Conservation (phyloP, 1,140 invertebrate genomes). For the Hermetia illucens region DNA sequence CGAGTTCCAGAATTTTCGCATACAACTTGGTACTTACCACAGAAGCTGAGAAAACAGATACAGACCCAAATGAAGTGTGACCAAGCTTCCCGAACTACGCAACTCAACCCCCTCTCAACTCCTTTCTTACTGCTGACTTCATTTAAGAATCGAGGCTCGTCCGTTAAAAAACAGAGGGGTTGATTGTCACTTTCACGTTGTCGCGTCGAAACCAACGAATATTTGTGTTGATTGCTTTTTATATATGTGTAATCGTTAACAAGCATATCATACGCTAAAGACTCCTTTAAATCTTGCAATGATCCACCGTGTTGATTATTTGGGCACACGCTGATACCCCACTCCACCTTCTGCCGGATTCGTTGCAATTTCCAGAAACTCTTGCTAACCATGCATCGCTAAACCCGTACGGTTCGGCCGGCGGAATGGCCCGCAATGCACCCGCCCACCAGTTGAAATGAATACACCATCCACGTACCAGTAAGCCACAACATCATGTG, state of each 20-base stretch:
- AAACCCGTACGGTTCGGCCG: too few species aligned
- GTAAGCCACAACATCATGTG: too few species aligned
- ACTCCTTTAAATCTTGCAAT: constrained; percentile 27
- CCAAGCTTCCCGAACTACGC: too few species aligned
- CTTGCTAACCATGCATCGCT: too few species aligned
- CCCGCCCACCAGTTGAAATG: too few species aligned
- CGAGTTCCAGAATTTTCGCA: too few species aligned
- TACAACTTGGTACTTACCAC: too few species aligned
- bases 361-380: too few species aligned
- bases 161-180: constrained; percentile 26
- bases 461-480: too few species aligned
- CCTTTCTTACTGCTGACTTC: not conserved
- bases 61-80: too few species aligned
- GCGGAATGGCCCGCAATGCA: too few species aligned
- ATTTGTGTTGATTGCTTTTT: constrained; percentile 14
- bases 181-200: constrained; percentile 50
- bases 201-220: constrained; percentile 37
- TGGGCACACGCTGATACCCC: constrained; percentile 5
- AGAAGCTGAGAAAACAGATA: too few species aligned
- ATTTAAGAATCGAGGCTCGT: constrained; percentile 3
- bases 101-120: not conserved
- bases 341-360: not conserved
- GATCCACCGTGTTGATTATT: constrained; percentile 23
- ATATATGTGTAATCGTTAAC: constrained; percentile 10
- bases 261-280: constrained; percentile 12